Base-by-base conservation (phyloP, 2,113 vertebrate genomes). In the Phainopepla nitens region DNA sequence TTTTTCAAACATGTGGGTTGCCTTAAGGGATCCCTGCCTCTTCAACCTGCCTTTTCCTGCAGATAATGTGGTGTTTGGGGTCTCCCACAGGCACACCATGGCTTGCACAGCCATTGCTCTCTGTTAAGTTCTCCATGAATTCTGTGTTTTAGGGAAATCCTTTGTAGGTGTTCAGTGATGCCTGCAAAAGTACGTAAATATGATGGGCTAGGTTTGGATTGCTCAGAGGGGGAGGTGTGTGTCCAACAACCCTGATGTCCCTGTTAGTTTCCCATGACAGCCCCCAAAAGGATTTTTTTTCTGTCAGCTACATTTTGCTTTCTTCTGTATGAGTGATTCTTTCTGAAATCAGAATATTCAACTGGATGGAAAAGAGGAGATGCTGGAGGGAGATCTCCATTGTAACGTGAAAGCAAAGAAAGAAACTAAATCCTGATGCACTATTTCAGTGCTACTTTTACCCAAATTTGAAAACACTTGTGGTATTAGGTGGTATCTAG, bases 211-310 rank as follows among this genome's bases (percentile, higher is more conserved):
- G 39, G 50, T 20, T 36, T 24, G 35, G 68, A 41, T 49, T 66
- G 27, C 21, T 84, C 20, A 23, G 16, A 66, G 27, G 45, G 35
- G 13, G 54, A 72, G 33, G 19, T 35, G 4, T 33, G 22, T 33
- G 27, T 39, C 45, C 23, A 36, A 12, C 9, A 35, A 2, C 7
- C 9, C 28, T 7, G 4, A 36, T 11, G 29, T 49, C 42, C 28
- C 6, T 1, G 7, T 8, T 15, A 10, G 5, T 2, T 57, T 35
- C 64, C 12, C 31, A 18, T n/a, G 31, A 64, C 8, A 2, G 5
- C 18, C 41, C 57, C 49, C 12, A 9, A 15, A 0, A 19, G 11
- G n/a, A 14, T 5, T 53, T 57, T 78, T 31, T 60, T 29, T 10
- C 39, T 69, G 15, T 23, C 6, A 1, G 41, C 16, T 47, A 11